Percentiles rank a stretch among this genome's conserved stretches.
These are phyloP conservation scores for Subacronicta megacephala DNA, from an alignment of 2,888 invertebrate genomes.

Conservation along the genomic window DNA sequence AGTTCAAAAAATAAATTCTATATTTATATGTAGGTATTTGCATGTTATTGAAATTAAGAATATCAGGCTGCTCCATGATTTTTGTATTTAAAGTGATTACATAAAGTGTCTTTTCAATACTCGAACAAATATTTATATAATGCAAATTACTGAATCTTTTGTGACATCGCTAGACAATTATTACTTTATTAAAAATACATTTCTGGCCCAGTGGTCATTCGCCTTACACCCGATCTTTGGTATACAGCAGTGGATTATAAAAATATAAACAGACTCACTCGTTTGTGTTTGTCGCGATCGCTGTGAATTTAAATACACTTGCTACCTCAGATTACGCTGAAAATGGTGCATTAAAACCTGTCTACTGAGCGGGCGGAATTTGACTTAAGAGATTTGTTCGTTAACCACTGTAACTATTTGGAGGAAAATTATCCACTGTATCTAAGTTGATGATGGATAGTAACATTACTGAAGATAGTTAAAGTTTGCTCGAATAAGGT, in stretches of 20 bases:
- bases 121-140: too few species aligned
- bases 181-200: background rate
- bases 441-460: too few species aligned
- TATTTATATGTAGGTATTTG: conserved; percentile 59
- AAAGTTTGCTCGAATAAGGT: too few species aligned
- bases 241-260: conserved; percentile 14
- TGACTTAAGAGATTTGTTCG: too few species aligned
- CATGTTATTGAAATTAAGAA: conserved; percentile 59
- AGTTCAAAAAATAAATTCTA: conserved; percentile 47
- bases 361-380: too few species aligned
- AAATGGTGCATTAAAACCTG: conserved; percentile 30
- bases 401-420: too few species aligned
- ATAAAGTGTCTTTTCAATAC: too few species aligned
- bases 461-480: too few species aligned
- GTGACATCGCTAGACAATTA: background rate
- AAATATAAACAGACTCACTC: background rate
- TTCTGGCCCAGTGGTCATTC: background rate
- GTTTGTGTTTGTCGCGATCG: background rate
- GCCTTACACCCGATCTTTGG: background rate
- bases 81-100: conserved; percentile 27
- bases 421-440: too few species aligned
- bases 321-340: conserved; percentile 32
- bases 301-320: conserved; percentile 27
- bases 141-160: too few species aligned
- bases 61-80: conserved; percentile 28